Conservation (phyloP, 2,113 vertebrate genomes). For the Puma concolor region DNA sequence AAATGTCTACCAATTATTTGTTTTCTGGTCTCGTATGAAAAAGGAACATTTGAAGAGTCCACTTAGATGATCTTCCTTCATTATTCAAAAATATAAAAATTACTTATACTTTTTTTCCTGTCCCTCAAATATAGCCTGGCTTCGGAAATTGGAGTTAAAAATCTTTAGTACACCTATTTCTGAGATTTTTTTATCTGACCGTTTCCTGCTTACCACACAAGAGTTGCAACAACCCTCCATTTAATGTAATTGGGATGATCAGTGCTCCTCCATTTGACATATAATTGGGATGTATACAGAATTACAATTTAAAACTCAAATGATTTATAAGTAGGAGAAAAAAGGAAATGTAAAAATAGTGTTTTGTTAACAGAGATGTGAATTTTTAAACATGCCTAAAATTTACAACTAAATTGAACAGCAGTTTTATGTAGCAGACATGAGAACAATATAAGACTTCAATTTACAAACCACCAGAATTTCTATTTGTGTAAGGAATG, state of each 20-base stretch:
- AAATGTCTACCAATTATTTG: neutral
- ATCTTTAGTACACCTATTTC: neutral
- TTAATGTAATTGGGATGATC: neutral
- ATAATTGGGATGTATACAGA: neutral
- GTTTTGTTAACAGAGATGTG: neutral
- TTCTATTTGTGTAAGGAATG: neutral
- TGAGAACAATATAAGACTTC: neutral
- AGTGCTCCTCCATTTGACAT: neutral
- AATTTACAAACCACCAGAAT: neutral
- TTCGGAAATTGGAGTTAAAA: neutral
- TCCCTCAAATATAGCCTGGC: neutral
- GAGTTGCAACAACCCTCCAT: neutral
- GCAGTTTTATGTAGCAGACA: neutral
- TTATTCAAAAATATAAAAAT: neutral
- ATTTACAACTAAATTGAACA: neutral
- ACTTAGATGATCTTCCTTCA: neutral
- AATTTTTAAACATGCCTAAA: conserved; percentile 5
- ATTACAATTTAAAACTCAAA: neutral
- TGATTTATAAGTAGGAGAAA: neutral
- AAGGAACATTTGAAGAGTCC: neutral
- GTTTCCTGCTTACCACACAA: neutral
- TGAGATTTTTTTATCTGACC: neutral
- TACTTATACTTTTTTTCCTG: neutral
- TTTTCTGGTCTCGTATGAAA: neutral
- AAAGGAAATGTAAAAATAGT: neutral